Evolutionary conservation across 2,113 vertebrate genomes (phyloP).

Genomic region (Chlorocebus sabaeus): DNA sequence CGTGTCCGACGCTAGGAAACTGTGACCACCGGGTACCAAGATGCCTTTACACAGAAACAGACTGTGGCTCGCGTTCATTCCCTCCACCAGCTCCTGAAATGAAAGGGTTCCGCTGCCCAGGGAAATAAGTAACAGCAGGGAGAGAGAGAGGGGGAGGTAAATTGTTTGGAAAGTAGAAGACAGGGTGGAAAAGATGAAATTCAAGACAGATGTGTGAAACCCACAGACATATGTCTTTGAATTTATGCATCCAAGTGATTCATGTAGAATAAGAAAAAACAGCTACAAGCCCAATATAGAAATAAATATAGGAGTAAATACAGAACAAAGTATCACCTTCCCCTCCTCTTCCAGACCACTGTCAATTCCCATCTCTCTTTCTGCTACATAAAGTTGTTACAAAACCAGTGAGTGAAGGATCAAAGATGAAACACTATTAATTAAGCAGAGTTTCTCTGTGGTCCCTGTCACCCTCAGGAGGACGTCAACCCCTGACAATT

Average conservation of each 20-base stretch:
- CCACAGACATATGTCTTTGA: constrained; percentile 72
- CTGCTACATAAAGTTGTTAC: constrained; percentile 6
- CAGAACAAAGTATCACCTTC: not conserved
- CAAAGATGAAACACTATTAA: constrained; percentile 4
- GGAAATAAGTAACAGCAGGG: constrained; percentile 72
- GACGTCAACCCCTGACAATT: not conserved
- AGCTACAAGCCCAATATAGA: not conserved
- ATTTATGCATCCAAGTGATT: constrained; percentile 68
- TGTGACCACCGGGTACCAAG: not conserved
- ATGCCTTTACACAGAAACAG: constrained; percentile 28
- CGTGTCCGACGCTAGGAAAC: not conserved
- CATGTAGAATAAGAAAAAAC: constrained; percentile 39
- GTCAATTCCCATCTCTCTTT: not conserved
- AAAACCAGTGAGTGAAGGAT: not conserved
- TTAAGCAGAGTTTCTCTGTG: constrained; percentile 5
- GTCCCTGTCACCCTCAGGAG: constrained; percentile 35
- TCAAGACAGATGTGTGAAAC: constrained; percentile 78
- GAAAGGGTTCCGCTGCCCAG: constrained; percentile 60
- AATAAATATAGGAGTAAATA: constrained; percentile 34
- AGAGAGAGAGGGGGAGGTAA: constrained; percentile 62
- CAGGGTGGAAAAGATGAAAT: constrained; percentile 75
- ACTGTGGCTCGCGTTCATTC: constrained; percentile 21
- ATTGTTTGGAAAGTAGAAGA: constrained; percentile 77
- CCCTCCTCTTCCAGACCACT: constrained; percentile 13
- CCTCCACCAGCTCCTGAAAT: constrained; percentile 56